phyloP scores from a whole-genome alignment of 2,113 vertebrate species.

The Monopterus albus region DNA sequence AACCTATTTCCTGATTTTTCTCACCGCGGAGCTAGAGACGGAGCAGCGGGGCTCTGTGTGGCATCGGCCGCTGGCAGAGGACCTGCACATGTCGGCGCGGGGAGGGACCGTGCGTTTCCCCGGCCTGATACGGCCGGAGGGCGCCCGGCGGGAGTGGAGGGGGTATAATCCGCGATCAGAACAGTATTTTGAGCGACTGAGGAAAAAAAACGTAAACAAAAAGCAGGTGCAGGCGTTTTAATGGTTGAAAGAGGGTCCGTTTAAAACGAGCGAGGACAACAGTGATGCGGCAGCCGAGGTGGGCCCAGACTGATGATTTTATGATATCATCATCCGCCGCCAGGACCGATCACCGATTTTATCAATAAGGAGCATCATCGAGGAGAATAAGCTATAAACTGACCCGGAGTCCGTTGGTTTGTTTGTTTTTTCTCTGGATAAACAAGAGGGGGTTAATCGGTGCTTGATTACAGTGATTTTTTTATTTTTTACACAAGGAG shows the following conservation, averaged over 20 bases:
- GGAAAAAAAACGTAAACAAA: background rate
- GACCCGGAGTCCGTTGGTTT: conserved; percentile 12
- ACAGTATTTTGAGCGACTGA: background rate
- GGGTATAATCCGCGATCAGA: conserved; percentile 7
- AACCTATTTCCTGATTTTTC: conserved; percentile 1
- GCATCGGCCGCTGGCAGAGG: conserved; percentile 72
- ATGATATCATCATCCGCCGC: conserved; percentile 68
- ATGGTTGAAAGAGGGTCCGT: conserved; percentile 21
- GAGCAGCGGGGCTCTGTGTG: conserved; percentile 55
- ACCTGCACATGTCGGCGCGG: conserved; percentile 81
- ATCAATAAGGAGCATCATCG: conserved; percentile 43
- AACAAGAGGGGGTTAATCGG: conserved; percentile 6
- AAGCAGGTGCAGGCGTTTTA: conserved; percentile 34
- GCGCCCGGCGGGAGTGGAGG: conserved; percentile 30
- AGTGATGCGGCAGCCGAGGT: conserved; percentile 77
- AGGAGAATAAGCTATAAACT: conserved; percentile 46
- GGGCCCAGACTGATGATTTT: conserved; percentile 73
- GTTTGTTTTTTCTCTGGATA: conserved; percentile 13
- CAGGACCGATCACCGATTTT: conserved; percentile 68
- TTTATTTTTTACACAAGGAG: conserved; percentile 31
- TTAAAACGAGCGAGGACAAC: conserved; percentile 45
- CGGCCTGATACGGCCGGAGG: conserved; percentile 73
- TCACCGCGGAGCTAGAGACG: conserved; percentile 36
- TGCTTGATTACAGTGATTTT: conserved; percentile 23
- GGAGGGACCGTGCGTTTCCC: conserved; percentile 71